A percentile compares a stretch with the other conserved stretches of the same genome.
These are phyloP conservation scores for Toxotes lorentzi DNA, from an alignment of 2,797 vertebrate genomes.

Conservation along the genomic window DNA sequence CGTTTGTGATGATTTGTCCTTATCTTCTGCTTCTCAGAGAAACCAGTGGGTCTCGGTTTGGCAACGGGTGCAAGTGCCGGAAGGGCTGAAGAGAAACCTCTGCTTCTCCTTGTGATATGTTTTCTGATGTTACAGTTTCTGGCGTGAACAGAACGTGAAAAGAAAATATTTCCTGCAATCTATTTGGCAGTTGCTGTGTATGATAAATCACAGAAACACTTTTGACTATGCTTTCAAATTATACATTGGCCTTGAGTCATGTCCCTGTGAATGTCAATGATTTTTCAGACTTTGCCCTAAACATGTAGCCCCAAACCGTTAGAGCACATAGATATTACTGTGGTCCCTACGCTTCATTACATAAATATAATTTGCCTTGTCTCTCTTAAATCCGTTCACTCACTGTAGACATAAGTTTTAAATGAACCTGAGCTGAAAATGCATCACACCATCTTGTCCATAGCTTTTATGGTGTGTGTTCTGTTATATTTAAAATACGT, in stretches of 20 bases:
- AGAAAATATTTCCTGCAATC: not conserved
- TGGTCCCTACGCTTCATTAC: not conserved
- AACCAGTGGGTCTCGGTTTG: constrained; percentile 15
- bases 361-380: constrained; percentile 8
- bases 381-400: not conserved
- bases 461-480: constrained; percentile 31
- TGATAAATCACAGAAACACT: not conserved
- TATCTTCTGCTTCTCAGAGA: constrained; percentile 29
- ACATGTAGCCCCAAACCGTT: not conserved
- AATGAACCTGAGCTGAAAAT: constrained; percentile 14
- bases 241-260: not conserved
- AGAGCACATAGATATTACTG: not conserved
- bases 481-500: constrained; percentile 10
- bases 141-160: not conserved
- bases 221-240: not conserved
- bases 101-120: constrained; percentile 40
- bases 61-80: constrained; percentile 20
- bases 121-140: constrained; percentile 52
- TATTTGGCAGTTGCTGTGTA: not conserved
- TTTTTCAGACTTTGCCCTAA: not conserved
- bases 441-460: not conserved
- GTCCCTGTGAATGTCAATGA: not conserved
- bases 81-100: constrained; percentile 23
- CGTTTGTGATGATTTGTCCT: not conserved
- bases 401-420: constrained; percentile 9